Conservation (phyloP, 37 sponge, comb jelly and placozoan species). For the Tethya wilhelma region DNA sequence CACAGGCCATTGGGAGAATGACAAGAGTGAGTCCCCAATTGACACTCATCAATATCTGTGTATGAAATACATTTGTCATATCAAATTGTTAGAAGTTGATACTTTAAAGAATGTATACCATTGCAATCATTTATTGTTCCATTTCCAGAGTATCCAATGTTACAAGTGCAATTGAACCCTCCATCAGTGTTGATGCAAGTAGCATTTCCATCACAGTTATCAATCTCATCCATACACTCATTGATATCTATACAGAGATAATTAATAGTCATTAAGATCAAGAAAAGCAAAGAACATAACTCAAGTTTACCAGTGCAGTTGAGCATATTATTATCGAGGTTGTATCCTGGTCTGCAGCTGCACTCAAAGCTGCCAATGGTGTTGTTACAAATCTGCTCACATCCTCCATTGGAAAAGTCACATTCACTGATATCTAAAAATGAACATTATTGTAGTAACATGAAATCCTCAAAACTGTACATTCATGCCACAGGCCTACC, state of each 20-base stretch:
- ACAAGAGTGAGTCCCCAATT: neutral
- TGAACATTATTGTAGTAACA: neutral
- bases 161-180: constrained; percentile 51
- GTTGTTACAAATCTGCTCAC: constrained; percentile 45
- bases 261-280: too few species aligned
- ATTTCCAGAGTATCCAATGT: constrained; percentile 32
- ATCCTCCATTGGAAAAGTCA: constrained; percentile 38
- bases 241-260: constrained; percentile 24
- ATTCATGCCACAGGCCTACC: constrained; percentile 1
- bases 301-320: constrained; percentile 43
- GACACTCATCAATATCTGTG: constrained; percentile 43
- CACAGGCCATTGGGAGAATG: constrained; percentile 16
- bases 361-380: constrained; percentile 57
- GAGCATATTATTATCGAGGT: neutral
- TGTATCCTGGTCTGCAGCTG: constrained; percentile 24
- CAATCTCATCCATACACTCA: constrained; percentile 18
- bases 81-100: neutral
- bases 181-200: constrained; percentile 44
- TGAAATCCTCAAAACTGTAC: too few species aligned
- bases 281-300: too few species aligned
- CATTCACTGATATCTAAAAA: constrained; percentile 60
- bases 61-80: neutral
- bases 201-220: constrained; percentile 34
- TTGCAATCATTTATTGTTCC: constrained; percentile 1
- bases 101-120: too few species aligned